Evolutionary conservation across 2,888 invertebrate genomes (phyloP).

Genomic region (Heliconius ismenius): DNA sequence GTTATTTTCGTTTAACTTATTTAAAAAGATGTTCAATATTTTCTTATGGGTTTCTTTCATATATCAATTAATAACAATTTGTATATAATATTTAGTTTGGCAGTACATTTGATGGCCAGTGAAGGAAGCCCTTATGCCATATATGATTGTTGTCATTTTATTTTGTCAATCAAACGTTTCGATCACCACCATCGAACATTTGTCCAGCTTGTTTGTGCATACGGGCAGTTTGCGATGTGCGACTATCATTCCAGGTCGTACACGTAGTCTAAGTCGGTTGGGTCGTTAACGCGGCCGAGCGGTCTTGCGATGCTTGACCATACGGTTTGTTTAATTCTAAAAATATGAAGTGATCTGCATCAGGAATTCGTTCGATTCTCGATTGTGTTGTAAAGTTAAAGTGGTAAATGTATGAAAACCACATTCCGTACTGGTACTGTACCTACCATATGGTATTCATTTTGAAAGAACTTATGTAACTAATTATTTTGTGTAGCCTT

Average conservation of each 20-base stretch:
- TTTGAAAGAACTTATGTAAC: constrained; percentile 6
- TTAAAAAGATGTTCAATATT: constrained; percentile 21
- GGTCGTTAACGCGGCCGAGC: constrained; percentile 59
- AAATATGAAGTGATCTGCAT: constrained; percentile 51
- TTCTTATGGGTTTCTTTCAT: constrained; percentile 31
- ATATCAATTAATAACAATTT: neutral
- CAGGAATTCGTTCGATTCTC: constrained; percentile 45
- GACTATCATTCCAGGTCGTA: constrained; percentile 75
- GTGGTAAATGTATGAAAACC: neutral
- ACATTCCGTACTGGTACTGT: neutral
- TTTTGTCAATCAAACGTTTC: constrained; percentile 35
- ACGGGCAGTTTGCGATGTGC: constrained; percentile 58
- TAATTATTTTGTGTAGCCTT: neutral
- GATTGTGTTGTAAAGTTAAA: neutral
- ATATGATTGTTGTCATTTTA: constrained; percentile 30
- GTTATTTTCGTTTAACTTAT: constrained; percentile 24
- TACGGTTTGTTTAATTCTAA: constrained; percentile 72
- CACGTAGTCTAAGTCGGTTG: constrained; percentile 62
- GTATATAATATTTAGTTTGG: neutral
- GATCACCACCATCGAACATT: constrained; percentile 43
- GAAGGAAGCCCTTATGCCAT: constrained; percentile 28
- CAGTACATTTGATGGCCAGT: neutral
- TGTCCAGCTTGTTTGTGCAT: constrained; percentile 44
- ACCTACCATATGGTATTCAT: neutral
- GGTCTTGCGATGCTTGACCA: constrained; percentile 74